Percentiles rank a stretch among this genome's conserved stretches.
Evolutionary conservation across 2,888 invertebrate species (phyloP).

Genomic region (Diachrysia chrysitis): DNA sequence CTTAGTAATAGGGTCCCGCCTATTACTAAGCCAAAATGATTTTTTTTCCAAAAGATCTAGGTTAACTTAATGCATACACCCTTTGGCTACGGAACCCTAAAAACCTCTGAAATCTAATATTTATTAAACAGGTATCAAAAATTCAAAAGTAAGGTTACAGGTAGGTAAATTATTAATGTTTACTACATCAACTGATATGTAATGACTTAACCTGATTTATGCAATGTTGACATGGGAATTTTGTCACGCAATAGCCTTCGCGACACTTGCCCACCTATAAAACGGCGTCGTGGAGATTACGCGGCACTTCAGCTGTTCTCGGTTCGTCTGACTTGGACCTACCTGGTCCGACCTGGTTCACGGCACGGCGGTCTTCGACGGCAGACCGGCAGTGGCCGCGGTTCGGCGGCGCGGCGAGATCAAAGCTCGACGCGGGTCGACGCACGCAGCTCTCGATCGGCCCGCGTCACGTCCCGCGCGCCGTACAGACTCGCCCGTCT

Average conservation of each 20-base stretch:
- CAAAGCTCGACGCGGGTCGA: constrained; percentile 85
- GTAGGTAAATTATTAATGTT: background rate
- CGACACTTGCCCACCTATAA: background rate
- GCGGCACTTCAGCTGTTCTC: constrained; percentile 34
- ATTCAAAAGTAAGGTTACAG: background rate
- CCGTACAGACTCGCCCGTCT: constrained; percentile 56
- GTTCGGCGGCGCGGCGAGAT: constrained; percentile 71
- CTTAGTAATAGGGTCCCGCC: no score
- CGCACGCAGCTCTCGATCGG: constrained; percentile 82
- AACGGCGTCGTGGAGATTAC: background rate
- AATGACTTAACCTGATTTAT: background rate
- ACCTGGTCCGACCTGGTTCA: constrained; percentile 37
- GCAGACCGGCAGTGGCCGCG: constrained; percentile 56
- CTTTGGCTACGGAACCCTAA: no score
- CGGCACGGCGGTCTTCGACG: constrained; percentile 25
- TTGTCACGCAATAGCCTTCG: no score
- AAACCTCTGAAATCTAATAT: no score
- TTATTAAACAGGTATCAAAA: no score
- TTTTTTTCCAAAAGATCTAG: no score
- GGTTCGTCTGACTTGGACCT: background rate
- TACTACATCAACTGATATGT: background rate
- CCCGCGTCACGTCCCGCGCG: constrained; percentile 67
- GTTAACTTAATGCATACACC: no score
- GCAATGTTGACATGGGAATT: background rate
- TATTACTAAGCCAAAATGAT: no score